These are phyloP conservation scores for Neoitamus cyanurus DNA, from an alignment of 2,888 invertebrate genomes.

Conservation along the genomic window DNA sequence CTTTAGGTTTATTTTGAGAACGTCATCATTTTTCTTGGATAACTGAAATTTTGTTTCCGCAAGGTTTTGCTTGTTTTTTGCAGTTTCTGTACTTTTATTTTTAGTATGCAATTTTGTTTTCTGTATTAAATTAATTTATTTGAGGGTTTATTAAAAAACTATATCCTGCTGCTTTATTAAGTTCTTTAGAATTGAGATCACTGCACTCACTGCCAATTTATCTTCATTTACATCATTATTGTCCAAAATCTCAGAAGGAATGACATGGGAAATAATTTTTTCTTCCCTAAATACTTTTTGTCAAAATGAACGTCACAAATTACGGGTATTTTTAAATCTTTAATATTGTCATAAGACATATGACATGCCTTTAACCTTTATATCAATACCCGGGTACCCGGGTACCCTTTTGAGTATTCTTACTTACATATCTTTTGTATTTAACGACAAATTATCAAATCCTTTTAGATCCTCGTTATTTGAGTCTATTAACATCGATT, in stretches of 20 bases:
- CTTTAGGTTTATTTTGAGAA: not conserved
- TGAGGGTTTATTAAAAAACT: not conserved
- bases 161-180: not conserved
- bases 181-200: not conserved
- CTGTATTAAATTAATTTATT: not conserved
- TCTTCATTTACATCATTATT: not conserved
- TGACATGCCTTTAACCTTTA: not conserved
- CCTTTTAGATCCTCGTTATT: too few relatives aligned
- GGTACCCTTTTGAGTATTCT: too few relatives aligned
- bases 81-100: not conserved
- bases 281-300: not conserved
- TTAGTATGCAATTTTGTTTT: not conserved
- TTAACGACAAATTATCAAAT: too few relatives aligned
- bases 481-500: too few relatives aligned
- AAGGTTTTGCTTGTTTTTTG: not conserved
- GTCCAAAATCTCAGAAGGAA: not conserved
- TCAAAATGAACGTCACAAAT: not conserved
- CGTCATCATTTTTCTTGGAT: not conserved
- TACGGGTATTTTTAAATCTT: not conserved
- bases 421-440: too few relatives aligned
- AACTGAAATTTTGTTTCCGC: not conserved
- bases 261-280: not conserved
- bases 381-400: not conserved
- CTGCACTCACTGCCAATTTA: not conserved
- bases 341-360: not conserved